Evolutionary conservation across 2,113 vertebrate species (phyloP), one percentile per base, ranked within the genome.

Genomic region (Orthonyx spaldingii): DNA sequence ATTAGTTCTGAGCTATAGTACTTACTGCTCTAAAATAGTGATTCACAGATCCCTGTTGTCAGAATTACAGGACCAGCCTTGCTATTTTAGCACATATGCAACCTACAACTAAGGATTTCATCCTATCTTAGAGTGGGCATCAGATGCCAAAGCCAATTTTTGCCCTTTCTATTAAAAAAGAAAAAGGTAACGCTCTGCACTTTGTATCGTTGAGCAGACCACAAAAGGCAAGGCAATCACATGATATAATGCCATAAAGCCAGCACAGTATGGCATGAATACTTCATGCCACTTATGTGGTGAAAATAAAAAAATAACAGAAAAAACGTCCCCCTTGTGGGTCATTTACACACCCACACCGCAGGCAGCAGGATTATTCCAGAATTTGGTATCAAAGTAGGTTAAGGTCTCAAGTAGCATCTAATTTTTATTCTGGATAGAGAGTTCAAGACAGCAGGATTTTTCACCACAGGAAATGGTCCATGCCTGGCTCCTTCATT

Each of bases 391-490:
- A 96, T 12, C 90, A 91, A 26, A 96, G 68, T 56, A 97, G 87
- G 87, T 26, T 96, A 95, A 96, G 92, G 33, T 75, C 80, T 94
- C 77, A 87, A 91, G 60, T 91, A 96, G 72, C 41, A 94, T 79
- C 81, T 96, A 83, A 96, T 96, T 96, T 97, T 97, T 95, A 97
- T 95, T 96, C 92, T 89, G 81, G 49, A 60, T 30, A 89, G 81
- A 87, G 33, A 84, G 87, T 44, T 91, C 63, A 94, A 78, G 90
- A 46, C 44, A 94, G 76, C 53, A 47, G 87, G 81, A 47, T 32
- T 95, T 93, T 93, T 95, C 87, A 91, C 88, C 76, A 84, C 57
- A 63, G 80, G 90, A 89, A 85, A 69, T 37, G 50, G 83, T 63
- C 77, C 72, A 33, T 61, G 80, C 77, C 81, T 70, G 86, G 57